phyloP scores from a whole-genome alignment of 2,888 invertebrate genomes.

The Argyresthia goedartella region DNA sequence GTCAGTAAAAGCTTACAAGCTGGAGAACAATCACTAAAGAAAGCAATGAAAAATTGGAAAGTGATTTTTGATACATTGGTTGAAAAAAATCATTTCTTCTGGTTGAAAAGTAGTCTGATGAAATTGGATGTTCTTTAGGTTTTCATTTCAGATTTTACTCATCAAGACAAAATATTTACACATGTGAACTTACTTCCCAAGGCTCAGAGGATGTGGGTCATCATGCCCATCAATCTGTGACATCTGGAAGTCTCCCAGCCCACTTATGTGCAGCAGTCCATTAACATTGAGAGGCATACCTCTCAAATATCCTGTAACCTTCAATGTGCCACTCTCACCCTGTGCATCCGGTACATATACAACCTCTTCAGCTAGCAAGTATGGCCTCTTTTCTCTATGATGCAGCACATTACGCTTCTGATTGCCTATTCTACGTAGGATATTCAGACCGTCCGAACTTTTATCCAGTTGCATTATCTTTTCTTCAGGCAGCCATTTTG shows the following conservation, averaged over 20 bases:
- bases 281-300: slow-evolving; percentile 89
- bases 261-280: slow-evolving; percentile 90
- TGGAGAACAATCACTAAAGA: not conserved
- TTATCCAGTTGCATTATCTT: slow-evolving; percentile 86
- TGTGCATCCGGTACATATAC: slow-evolving; percentile 70
- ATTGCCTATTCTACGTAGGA: slow-evolving; percentile 77
- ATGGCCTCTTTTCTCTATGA: slow-evolving; percentile 82
- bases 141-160: too few relatives aligned
- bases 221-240: slow-evolving; percentile 78
- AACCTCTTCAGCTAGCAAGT: slow-evolving; percentile 86
- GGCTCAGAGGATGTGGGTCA: slow-evolving; percentile 76
- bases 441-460: slow-evolving; percentile 78
- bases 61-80: not conserved
- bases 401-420: slow-evolving; percentile 83
- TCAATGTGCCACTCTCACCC: slow-evolving; percentile 74
- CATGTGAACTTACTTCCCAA: slow-evolving; percentile 44
- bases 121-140: too few relatives aligned
- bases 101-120: not conserved
- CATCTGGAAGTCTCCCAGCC: slow-evolving; percentile 95
- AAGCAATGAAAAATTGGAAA: not conserved
- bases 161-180: too few relatives aligned
- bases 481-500: slow-evolving; percentile 84
- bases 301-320: slow-evolving; percentile 89
- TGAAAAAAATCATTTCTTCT: not conserved
- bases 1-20: not conserved